phyloP scores from a whole-genome alignment of 1,140 invertebrate genomes.

The Drosophila mayri region DNA sequence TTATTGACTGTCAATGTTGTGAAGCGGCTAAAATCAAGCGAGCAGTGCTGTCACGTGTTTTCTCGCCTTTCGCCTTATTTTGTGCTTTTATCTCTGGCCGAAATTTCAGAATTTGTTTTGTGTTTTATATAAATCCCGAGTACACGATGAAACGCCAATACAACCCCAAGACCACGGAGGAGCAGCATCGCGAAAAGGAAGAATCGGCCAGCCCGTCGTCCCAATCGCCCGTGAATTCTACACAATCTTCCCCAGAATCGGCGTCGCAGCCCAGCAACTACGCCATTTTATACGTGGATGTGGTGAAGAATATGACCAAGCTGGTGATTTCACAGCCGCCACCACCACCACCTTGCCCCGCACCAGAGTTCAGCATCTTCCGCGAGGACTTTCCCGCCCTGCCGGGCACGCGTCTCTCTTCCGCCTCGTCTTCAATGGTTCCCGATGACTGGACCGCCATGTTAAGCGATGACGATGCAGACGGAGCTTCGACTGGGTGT shows the following conservation, averaged over 20 bases:
- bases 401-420: conserved; percentile 26
- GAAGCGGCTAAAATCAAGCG: conserved; percentile 3
- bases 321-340: neutral
- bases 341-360: neutral
- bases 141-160: conserved; percentile 59
- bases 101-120: conserved; percentile 34
- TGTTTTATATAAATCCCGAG: conserved; percentile 15
- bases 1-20: conserved; percentile 2
- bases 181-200: conserved; percentile 10
- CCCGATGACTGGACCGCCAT: conserved; percentile 60
- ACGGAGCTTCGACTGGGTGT: neutral
- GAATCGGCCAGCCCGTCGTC: conserved; percentile 23
- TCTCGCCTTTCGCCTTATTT: neutral
- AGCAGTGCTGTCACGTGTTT: conserved; percentile 1
- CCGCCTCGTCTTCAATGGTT: conserved; percentile 8
- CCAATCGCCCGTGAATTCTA: conserved; percentile 19
- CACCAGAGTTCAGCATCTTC: conserved; percentile 57
- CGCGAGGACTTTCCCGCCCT: conserved; percentile 68
- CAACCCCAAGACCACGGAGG: conserved; percentile 37
- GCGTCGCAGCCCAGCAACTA: conserved; percentile 2
- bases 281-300: conserved; percentile 59
- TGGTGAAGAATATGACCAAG: conserved; percentile 63
- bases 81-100: conserved; percentile 6
- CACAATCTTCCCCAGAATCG: conserved; percentile 4
- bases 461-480: conserved; percentile 38